Evolutionary conservation across 2,113 vertebrate species (phyloP).

Genomic region (Barnardius zonarius): DNA sequence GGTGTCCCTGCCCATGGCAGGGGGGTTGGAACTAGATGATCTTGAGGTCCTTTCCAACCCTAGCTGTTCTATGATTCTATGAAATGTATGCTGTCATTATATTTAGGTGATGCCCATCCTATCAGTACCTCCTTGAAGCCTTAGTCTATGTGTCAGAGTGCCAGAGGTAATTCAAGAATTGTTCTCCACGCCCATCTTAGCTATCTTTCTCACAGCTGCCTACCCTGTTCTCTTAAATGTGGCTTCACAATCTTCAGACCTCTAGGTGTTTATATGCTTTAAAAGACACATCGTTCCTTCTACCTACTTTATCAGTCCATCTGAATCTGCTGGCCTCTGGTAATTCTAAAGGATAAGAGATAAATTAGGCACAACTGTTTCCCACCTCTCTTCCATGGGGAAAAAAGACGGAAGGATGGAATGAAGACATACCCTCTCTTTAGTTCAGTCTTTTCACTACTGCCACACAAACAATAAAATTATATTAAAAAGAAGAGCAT

Average conservation of each 20-base stretch:
- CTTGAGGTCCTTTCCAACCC: no score
- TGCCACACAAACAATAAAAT: not conserved
- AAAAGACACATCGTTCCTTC: not conserved
- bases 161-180: not conserved
- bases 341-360: not conserved
- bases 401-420: not conserved
- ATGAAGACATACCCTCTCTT: not conserved
- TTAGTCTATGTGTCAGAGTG: no score
- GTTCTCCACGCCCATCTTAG: not conserved
- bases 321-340: not conserved
- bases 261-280: not conserved
- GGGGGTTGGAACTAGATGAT: no score
- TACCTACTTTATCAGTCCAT: not conserved
- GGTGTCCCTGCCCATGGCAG: no score
- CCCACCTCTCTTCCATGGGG: accelerated
- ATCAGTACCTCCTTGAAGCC: not conserved
- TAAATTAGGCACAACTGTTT: not conserved
- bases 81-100: no score
- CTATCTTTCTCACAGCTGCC: not conserved
- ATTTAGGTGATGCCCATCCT: not conserved
- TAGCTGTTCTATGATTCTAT: no score
- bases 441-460: not conserved
- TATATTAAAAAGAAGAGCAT: not conserved
- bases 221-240: not conserved
- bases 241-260: not conserved